These are phyloP conservation scores for Astur gentilis DNA, from an alignment of 2,113 vertebrate species.

Conservation along the genomic window DNA sequence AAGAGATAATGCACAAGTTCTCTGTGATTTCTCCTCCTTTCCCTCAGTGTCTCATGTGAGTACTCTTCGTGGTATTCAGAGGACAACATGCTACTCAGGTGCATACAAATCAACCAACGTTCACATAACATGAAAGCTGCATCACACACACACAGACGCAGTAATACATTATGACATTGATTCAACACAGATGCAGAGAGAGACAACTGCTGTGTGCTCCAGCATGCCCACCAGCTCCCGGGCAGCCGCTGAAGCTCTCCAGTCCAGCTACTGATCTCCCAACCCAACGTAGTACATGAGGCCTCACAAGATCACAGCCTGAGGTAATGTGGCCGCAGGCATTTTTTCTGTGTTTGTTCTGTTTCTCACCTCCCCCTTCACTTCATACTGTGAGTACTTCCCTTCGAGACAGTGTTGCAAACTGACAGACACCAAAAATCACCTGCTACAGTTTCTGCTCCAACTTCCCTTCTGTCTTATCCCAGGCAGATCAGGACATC, in stretches of 20 bases:
- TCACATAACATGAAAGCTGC: background rate
- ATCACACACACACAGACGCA: background rate
- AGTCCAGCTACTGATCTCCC: background rate
- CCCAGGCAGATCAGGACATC: background rate
- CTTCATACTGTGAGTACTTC: background rate
- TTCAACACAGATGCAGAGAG: background rate
- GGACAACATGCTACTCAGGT: background rate
- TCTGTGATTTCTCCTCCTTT: background rate
- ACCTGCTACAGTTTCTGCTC: background rate
- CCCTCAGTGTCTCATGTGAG: background rate
- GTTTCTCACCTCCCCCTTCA: background rate
- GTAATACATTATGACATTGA: background rate
- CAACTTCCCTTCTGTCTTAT: background rate
- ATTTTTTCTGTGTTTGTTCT: background rate
- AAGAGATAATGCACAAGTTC: background rate
- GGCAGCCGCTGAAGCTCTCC: background rate
- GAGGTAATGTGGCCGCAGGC: background rate
- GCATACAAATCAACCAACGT: background rate
- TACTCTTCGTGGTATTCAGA: background rate
- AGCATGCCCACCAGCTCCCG: background rate
- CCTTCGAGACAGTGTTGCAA: background rate
- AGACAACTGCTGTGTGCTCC: background rate
- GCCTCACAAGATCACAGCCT: background rate
- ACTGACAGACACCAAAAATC: background rate
- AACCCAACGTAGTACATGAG: accelerated